Evolutionary conservation across 2,113 vertebrate species (phyloP), one percentile per base, ranked within the genome.

Genomic region (Misgurnus anguillicaudatus): DNA sequence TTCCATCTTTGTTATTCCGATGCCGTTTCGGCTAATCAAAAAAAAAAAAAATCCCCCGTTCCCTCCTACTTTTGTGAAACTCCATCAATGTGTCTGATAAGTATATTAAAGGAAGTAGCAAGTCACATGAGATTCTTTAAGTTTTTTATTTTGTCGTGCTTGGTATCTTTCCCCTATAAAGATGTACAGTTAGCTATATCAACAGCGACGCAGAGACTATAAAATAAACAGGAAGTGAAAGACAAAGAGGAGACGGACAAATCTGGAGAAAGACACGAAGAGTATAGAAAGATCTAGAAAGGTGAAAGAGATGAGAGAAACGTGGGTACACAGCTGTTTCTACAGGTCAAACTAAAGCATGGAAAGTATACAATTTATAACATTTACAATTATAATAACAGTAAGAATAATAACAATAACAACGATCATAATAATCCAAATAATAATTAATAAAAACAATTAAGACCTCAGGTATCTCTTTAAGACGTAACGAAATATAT

Each of bases 151-250:
- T 92, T 90, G 85, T 92, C 93, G 93, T 94, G 93, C 93, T 94
- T 91, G 90, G 88, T 63, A 89, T 91, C 89, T 93, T 93, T 91
- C 87, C 88, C 90, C 91, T 93, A 93, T 91, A 94, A 94, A 94
- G 93, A 92, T 92, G 93, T 91, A 87, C 86, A 90, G 90, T 93
- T 93, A 92, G 91, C 92, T 93, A 92, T 92, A 93, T 92, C 91
- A 92, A 93, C 91, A 93, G 87, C 90, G 89, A 91, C 91, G 87
- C 87, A 84, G 89, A 89, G 88, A 92, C 90, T 90, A 88, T 84
- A 89, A 92, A 92, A 88, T 87, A 89, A 91, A 91, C 88, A 87
- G 57, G 75, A 79, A 83, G 69, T 61, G 75, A 80, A 60, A 79
- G 72, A 68, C 47, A 67, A 74, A 70, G 68, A 74, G 73, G 71